Evolutionary conservation across 2,888 invertebrate species (phyloP).

Genomic region (Oligia strigilis): DNA sequence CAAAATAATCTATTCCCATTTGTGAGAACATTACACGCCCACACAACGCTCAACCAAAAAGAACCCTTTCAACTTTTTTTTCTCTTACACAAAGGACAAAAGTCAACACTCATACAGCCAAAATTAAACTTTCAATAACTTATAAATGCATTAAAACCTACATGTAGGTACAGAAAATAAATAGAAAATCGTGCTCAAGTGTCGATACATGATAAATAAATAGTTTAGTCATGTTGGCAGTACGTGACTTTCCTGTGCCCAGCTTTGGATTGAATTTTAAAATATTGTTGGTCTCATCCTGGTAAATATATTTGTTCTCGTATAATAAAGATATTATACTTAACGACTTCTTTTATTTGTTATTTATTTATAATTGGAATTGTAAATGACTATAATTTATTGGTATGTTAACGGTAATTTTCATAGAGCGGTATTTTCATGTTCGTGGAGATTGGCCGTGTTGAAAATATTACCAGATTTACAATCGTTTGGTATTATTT

Average conservation of each 20-base stretch:
- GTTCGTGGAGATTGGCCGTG: neutral
- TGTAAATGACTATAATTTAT: slow-evolving; percentile 57
- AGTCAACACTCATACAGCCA: slow-evolving; percentile 58
- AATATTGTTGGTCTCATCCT: slow-evolving; percentile 62
- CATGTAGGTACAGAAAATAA: slow-evolving; percentile 69
- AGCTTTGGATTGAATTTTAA: slow-evolving; percentile 40
- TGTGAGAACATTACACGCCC: slow-evolving; percentile 15
- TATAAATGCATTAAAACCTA: slow-evolving; percentile 82
- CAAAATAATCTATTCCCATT: slow-evolving; percentile 27
- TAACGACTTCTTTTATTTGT: slow-evolving; percentile 53
- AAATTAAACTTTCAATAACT: slow-evolving; percentile 70
- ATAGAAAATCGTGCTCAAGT: slow-evolving; percentile 81
- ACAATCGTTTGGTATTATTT: too few relatives aligned
- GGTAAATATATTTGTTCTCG: slow-evolving; percentile 62
- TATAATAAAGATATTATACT: slow-evolving; percentile 51
- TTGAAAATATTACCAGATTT: neutral
- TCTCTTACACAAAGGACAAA: slow-evolving; percentile 49
- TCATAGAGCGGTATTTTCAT: neutral
- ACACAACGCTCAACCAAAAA: slow-evolving; percentile 27
- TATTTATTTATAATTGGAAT: slow-evolving; percentile 57
- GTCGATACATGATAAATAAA: slow-evolving; percentile 74
- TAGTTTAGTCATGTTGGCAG: slow-evolving; percentile 75
- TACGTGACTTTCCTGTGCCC: slow-evolving; percentile 77
- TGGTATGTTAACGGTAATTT: slow-evolving; percentile 30
- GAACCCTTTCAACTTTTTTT: slow-evolving; percentile 36